Conservation (phyloP, 2,888 invertebrate genomes). For the Noctua janthe region DNA sequence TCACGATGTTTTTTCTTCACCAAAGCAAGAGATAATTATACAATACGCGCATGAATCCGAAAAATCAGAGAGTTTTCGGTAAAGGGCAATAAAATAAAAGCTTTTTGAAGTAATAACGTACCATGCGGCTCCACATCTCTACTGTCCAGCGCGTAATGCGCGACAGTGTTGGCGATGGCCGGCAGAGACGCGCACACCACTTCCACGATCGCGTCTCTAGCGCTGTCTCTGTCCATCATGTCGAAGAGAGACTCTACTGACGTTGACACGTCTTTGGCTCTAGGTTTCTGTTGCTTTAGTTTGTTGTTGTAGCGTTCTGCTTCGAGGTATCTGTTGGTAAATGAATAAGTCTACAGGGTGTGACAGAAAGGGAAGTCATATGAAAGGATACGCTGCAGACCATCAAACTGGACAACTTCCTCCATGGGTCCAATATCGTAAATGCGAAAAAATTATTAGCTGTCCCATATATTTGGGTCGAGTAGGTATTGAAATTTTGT, state of each 20-base stretch:
- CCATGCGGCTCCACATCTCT: slow-evolving; percentile 74
- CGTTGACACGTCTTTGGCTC: slow-evolving; percentile 79
- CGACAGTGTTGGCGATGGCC: slow-evolving; percentile 84
- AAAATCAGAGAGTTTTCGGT: background rate
- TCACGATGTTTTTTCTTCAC: too few relatives aligned
- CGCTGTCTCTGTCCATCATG: slow-evolving; percentile 75
- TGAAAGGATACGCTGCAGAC: too few relatives aligned
- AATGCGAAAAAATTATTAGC: too few relatives aligned
- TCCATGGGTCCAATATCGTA: too few relatives aligned
- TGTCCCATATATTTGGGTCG: too few relatives aligned
- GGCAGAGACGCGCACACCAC: slow-evolving; percentile 88
- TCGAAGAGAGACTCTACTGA: slow-evolving; percentile 78
- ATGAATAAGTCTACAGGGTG: background rate
- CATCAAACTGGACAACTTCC: too few relatives aligned
- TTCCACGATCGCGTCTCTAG: slow-evolving; percentile 89
- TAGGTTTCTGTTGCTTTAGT: slow-evolving; percentile 76
- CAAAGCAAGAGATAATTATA: too few relatives aligned
- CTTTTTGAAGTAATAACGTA: slow-evolving; percentile 58
- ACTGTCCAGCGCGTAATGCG: slow-evolving; percentile 73
- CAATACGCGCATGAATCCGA: too few relatives aligned
- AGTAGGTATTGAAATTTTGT: too few relatives aligned
- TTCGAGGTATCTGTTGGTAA: slow-evolving; percentile 86
- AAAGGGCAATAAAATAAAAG: background rate
- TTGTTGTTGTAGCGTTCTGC: slow-evolving; percentile 88
- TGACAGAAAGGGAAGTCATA: too few relatives aligned